phyloP scores from a whole-genome alignment of 2,797 vertebrate genomes.

The Chaetodon trifasciatus region DNA sequence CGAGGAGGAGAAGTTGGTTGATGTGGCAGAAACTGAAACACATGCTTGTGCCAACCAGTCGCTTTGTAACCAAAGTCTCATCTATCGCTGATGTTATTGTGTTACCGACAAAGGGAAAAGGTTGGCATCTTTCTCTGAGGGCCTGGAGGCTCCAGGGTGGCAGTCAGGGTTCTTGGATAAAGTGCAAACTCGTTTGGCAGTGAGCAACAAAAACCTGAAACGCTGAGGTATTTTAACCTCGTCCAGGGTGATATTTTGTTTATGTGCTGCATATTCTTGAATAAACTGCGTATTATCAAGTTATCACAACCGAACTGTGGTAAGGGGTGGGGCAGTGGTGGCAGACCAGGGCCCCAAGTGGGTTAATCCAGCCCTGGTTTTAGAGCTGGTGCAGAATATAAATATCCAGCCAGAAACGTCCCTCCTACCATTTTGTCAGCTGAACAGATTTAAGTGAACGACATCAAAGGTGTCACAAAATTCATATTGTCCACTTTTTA shows the following conservation, averaged over 20 bases:
- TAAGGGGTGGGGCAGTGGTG: not conserved
- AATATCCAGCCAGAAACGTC: slow-evolving; percentile 23
- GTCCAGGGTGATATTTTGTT: not conserved
- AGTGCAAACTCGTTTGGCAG: not conserved
- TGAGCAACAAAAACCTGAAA: not conserved
- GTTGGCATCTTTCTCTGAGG: not conserved
- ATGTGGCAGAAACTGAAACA: not conserved
- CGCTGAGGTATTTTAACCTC: not conserved
- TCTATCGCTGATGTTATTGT: not conserved
- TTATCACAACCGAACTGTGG: not conserved
- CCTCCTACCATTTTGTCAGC: slow-evolving; percentile 5
- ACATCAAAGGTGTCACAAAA: slow-evolving; percentile 17
- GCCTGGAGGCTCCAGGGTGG: not conserved
- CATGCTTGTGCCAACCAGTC: no score
- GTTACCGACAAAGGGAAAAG: not conserved
- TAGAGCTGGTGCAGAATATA: slow-evolving; percentile 27
- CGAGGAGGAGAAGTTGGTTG: not conserved
- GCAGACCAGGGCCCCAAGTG: not conserved
- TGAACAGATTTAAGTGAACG: not conserved
- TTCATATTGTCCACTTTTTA: slow-evolving; percentile 25
- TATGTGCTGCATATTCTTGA: not conserved
- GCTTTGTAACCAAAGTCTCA: no score
- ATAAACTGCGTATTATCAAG: not conserved
- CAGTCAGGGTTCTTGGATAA: not conserved
- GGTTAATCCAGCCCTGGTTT: slow-evolving; percentile 16